A percentile compares a stretch with the other conserved stretches of the same genome.
phyloP scores from a whole-genome alignment of 2,888 invertebrate genomes.

The Limenitis camilla region DNA sequence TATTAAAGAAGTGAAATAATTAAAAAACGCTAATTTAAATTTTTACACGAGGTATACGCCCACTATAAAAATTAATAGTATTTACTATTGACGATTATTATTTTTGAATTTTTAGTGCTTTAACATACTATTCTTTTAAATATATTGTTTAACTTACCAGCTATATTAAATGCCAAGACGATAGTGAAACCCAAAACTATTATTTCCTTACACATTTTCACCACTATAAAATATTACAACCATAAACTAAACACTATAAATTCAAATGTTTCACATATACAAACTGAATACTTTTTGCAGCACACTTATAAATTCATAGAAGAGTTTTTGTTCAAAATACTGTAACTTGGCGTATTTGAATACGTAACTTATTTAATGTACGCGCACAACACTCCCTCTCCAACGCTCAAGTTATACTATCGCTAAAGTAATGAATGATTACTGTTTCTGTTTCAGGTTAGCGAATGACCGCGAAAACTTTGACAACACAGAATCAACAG shows the following conservation, averaged over 20 bases:
- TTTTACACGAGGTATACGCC: too few relatives aligned
- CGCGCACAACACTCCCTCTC: conserved; percentile 25
- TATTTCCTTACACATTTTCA: conserved; percentile 41
- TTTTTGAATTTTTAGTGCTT: too few relatives aligned
- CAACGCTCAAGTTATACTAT: conserved; percentile 30
- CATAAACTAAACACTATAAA: background rate
- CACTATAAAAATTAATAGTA: too few relatives aligned
- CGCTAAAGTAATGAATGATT: conserved; percentile 26
- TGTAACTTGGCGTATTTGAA: conserved; percentile 31
- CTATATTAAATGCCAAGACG: conserved; percentile 34
- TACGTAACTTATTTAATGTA: conserved; percentile 34
- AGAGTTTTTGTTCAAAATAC: background rate
- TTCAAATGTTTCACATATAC: background rate
- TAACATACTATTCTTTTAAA: background rate
- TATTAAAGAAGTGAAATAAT: too few relatives aligned
- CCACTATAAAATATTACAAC: background rate
- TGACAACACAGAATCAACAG: background rate
- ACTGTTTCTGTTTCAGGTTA: too few relatives aligned
- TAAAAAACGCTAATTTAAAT: too few relatives aligned
- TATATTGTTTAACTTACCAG: conserved; percentile 40
- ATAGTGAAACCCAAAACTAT: conserved; percentile 39
- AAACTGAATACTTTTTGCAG: background rate
- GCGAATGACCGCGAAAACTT: conserved; percentile 21
- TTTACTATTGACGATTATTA: too few relatives aligned
- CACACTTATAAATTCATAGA: background rate